These are phyloP conservation scores for Montipora foliosa DNA, from an alignment of 64 coral and sea anemone species.

Conservation along the genomic window DNA sequence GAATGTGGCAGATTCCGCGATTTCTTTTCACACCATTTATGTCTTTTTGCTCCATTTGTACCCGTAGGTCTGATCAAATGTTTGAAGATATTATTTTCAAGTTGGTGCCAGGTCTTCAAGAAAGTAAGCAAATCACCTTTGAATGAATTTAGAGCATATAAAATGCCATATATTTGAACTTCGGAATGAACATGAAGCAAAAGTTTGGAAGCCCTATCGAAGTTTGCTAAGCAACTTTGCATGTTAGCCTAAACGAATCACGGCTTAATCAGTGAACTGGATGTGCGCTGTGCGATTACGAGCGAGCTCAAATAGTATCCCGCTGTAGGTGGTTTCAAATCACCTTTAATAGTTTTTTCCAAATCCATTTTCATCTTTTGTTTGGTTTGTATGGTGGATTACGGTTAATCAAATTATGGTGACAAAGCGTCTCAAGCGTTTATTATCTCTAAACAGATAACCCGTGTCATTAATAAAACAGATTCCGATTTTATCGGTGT, in stretches of 20 bases:
- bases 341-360: background rate
- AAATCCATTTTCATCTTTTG: background rate
- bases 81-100: slow-evolving; percentile 77
- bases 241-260: too few species aligned
- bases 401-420: background rate
- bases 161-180: too few species aligned
- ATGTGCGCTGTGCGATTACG: too few species aligned
- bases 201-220: too few species aligned
- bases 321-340: too few species aligned
- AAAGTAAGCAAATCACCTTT: slow-evolving; percentile 31
- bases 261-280: too few species aligned
- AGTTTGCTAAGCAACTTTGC: too few species aligned
- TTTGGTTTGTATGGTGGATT: background rate
- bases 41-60: background rate
- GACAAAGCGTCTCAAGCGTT: background rate
- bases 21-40: background rate
- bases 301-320: too few species aligned
- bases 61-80: slow-evolving; percentile 64
- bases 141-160: too few species aligned
- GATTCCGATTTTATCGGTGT: too few species aligned
- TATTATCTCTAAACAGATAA: background rate
- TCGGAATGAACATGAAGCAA: too few species aligned
- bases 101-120: slow-evolving; percentile 69
- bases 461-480: background rate
- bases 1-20: background rate